A percentile compares a stretch with the other conserved stretches of the same genome.
phyloP scores from a whole-genome alignment of 2,113 vertebrate species.

The Leptocoma aspasia region DNA sequence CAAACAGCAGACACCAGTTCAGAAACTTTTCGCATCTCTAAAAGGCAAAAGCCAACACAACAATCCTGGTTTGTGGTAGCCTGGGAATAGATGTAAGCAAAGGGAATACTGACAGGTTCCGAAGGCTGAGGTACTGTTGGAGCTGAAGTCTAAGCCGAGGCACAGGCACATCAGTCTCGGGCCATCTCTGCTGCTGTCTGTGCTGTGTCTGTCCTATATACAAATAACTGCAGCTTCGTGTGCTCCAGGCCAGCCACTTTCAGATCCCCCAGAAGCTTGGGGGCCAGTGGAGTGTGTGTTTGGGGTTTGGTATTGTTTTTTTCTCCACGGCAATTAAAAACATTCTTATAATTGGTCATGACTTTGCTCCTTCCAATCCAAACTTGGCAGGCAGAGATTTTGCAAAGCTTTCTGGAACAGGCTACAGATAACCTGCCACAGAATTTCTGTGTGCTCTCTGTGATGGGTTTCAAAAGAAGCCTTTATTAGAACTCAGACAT shows the following conservation, averaged over 20 bases:
- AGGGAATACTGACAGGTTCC: neutral
- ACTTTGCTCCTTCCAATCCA: slow-evolving; percentile 6
- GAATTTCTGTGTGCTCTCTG: neutral
- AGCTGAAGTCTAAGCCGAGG: neutral
- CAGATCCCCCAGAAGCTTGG: neutral
- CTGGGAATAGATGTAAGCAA: neutral
- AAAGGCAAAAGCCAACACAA: neutral
- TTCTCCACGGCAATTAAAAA: slow-evolving; percentile 33
- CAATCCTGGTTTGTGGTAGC: neutral
- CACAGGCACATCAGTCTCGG: neutral
- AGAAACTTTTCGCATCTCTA: neutral
- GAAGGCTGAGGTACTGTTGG: neutral
- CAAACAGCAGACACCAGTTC: neutral
- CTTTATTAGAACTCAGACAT: slow-evolving; percentile 4
- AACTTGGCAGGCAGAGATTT: slow-evolving; percentile 9
- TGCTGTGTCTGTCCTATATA: neutral
- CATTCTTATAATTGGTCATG: slow-evolving; percentile 15
- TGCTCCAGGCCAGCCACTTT: neutral
- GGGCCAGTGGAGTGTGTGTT: neutral
- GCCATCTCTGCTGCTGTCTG: neutral
- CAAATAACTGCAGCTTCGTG: neutral
- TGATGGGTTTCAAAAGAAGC: slow-evolving; percentile 7
- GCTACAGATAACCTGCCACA: slow-evolving; percentile 27
- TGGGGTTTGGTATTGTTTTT: neutral
- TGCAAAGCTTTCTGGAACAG: slow-evolving; percentile 6